Evolutionary conservation across 2,113 vertebrate species (phyloP), one percentile per base, ranked within the genome.

Genomic region (Anoplopoma fimbria): DNA sequence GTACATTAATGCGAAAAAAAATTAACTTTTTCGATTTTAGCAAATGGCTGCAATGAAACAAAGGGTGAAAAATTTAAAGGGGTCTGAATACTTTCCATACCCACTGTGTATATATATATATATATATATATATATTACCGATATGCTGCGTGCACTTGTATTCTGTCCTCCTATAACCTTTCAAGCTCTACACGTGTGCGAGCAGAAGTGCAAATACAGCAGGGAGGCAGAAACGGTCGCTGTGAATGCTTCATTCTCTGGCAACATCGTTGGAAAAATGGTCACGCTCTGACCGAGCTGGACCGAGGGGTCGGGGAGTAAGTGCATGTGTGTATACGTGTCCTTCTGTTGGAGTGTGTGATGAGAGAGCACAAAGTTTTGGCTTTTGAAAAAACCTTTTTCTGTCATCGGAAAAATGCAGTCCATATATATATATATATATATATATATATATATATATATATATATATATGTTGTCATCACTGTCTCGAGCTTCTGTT

Each of bases 181-280:
- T 64, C 15, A 72, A 82, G 68, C 21, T 78, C 25, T 49, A 72
- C 4, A 75, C 5, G 8, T 79, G 55, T 19, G 29, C 2, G 7
- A 53, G 34, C 27, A 76, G 10, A 19, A 58, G 64, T 40, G 42
- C 33, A 83, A 55, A 57, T 49, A 76, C n/a, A 51, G 34, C 27
- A 25, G 29, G 17, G 25, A 79, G 38, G 25, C 19, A 45, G 72
- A 57, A 33, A 77, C 9, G 6, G 47, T 23, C 3, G 4, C 55
- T 60, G 21, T 79, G 76, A 74, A 79, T 51, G 51, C 42, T 49
- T 70, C 45, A 21, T 81, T 78, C 36, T 74, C 38, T 51, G 51
- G 58, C 60, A 29, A 51, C 45, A 64, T 69, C 62, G 45, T 72
- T 75, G 36, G 23, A 75, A 81, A 84, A 86, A 78, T 31, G 14